Evolutionary conservation across 2,888 invertebrate genomes (phyloP).

Genomic region (Sphaeridia pumilis): DNA sequence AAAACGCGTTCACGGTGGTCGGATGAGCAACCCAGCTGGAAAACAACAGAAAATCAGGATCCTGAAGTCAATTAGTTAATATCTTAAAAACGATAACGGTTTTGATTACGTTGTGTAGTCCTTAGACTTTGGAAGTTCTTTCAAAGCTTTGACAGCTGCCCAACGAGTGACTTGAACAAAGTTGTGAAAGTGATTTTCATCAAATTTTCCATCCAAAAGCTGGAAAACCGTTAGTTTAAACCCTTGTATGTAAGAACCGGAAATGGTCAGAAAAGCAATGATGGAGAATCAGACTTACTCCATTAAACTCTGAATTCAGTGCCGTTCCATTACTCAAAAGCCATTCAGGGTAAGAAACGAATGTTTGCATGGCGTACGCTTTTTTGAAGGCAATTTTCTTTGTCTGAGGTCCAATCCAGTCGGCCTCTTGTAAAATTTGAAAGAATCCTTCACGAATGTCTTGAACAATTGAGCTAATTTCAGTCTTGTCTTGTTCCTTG

Average conservation of each 20-base stretch:
- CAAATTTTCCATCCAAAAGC: slow-evolving; percentile 5
- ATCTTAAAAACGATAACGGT: not conserved
- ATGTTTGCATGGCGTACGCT: slow-evolving; percentile 14
- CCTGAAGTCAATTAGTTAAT: no score
- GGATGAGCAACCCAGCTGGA: slow-evolving; percentile 42
- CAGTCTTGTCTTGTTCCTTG: slow-evolving; percentile 38
- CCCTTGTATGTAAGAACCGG: not conserved
- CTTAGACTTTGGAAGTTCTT: slow-evolving; percentile 10
- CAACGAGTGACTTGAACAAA: slow-evolving; percentile 11
- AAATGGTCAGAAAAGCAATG: not conserved
- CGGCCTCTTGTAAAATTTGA: slow-evolving; percentile 12
- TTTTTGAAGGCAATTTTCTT: slow-evolving; percentile 13
- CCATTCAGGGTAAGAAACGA: slow-evolving; percentile 25
- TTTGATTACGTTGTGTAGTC: slow-evolving; percentile 8
- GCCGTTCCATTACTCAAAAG: slow-evolving; percentile 4
- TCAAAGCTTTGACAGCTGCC: slow-evolving; percentile 4
- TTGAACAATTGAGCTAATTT: slow-evolving; percentile 24
- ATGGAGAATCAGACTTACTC: slow-evolving; percentile 7
- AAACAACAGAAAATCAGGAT: no score
- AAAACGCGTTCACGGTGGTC: slow-evolving; percentile 75
- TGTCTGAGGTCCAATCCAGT: slow-evolving; percentile 23
- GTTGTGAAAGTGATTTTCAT: slow-evolving; percentile 12
- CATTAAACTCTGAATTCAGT: slow-evolving; percentile 6
- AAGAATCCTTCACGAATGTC: slow-evolving; percentile 18
- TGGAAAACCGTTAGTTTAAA: not conserved